Base-by-base conservation (phyloP, 2,113 vertebrate species). In the Rhodinocichla rosea region DNA sequence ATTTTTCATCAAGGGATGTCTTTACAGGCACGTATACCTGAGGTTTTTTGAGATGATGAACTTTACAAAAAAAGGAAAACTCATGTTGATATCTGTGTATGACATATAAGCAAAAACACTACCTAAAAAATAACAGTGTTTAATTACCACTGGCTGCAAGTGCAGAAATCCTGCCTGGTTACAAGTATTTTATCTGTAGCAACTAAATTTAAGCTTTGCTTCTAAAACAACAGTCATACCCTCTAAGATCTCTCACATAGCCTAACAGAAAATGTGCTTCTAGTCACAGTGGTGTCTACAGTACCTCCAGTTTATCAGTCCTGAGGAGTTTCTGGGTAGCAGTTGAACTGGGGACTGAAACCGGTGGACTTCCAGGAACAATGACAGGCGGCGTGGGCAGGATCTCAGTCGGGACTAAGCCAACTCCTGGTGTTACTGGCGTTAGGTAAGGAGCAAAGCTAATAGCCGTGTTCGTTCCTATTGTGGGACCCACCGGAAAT, bases 231-330 rank as follows among this genome's bases (percentile, higher is more conserved):
- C 2, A 39, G 24, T 74, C 82, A 71, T 27, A 64, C 85, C 32
- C 90, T 79, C 65, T 32, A 85, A 27, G 32, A 52, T 40, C 39
- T 83, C 85, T 83, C 35, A 42, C 42, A 44, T 0, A 53, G 47
- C 40, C 55, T 92, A 70, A 64, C 15, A 91, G 4, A 92, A 56
- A 75, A 71, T 28, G 15, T 11, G 85, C 32, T 83, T 91, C 81
- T 77, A 90, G 83, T 73, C 78, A 87, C 13, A 53, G 60, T 13
- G 9, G 71, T 49, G 83, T 89, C 55, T 68, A 85, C 87, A 97
- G 98, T 99, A 99, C 99, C 99, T 99, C 99, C 91, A 99, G 97
- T 96, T 99, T 99, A 98, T 99, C 99, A 95, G 99, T 98, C 96
- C 99, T 98, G 98, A 99, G 98, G 90, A 99, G 98, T 97, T 99